Evolutionary conservation across 2,888 invertebrate species (phyloP), one percentile per base, ranked within the genome.

Genomic region (Ecdyonurus torrentis): DNA sequence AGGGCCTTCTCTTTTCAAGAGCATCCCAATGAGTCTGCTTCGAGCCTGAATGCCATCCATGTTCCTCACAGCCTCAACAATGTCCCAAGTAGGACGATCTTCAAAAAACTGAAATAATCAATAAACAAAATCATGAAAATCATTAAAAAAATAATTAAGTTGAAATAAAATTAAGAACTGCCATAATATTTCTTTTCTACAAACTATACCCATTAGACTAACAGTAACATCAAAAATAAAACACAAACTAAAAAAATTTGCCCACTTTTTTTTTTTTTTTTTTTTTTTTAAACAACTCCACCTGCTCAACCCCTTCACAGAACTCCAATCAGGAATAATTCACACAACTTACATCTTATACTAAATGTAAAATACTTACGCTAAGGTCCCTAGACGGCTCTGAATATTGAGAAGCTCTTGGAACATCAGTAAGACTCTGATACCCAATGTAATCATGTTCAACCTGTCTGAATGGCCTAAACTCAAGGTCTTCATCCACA

Each of bases 381-480:
- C 77, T 73, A 65, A 76, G 78, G 52, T 76, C 77, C 37, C 65
- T 64, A 60, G 66, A 65, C 1, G 70, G 83, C 72, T 92, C 92
- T 58, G 80, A 77, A 73, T 88, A 89, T 2, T 85, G 80, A 58
- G 87, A 77, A 1, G 89, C 85, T 69, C 88, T 86, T 0, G 95
- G 94, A 15, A 97, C 92, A 78, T 96, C 95, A 0, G 95, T 95
- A 63, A 97, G 81, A 73, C 94, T 94, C 77, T 94, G 94, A 77
- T 96, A 96, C 59, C 93, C 94, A 72, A 92, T 89, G 72, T 92
- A 92, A 72, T 91, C 91, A 73, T 91, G 91, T 72, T 91, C 86
- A 65, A 94, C 76, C 76, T 97, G 96, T 65, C 85, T 84, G 76
- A 97, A 94, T 66, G 91, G 88, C 3, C 82, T 83, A 72, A 93